These are phyloP conservation scores for Galeopterus variegatus DNA, from an alignment of 2,113 vertebrate species.

Conservation along the genomic window DNA sequence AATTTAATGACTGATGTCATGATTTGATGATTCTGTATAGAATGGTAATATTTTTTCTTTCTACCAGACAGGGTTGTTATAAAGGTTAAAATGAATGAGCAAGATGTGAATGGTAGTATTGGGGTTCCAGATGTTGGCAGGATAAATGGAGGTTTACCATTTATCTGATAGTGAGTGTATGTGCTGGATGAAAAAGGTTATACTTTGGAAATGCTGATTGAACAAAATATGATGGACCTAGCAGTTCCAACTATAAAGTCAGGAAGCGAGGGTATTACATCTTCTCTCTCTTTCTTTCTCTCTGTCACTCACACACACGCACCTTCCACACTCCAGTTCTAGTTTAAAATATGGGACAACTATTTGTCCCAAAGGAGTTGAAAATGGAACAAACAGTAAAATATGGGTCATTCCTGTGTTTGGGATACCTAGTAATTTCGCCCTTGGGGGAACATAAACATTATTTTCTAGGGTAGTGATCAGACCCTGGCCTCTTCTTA, in stretches of 20 bases:
- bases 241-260: neutral
- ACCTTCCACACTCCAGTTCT: neutral
- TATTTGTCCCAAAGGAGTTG: constrained; percentile 74
- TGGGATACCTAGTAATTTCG: constrained; percentile 71
- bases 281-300: neutral
- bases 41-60: constrained; percentile 45
- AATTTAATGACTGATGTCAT: constrained; percentile 36
- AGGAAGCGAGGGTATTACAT: neutral
- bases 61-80: neutral
- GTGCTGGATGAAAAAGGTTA: neutral
- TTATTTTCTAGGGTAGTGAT: constrained; percentile 61
- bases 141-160: constrained; percentile 21
- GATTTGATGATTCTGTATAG: constrained; percentile 61
- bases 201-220: neutral
- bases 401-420: constrained; percentile 78
- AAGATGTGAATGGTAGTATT: constrained; percentile 20
- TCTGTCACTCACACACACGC: neutral
- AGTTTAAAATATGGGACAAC: constrained; percentile 80
- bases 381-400: constrained; percentile 82
- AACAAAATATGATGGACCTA: neutral
- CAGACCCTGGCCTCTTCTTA: constrained; percentile 34
- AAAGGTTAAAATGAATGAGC: constrained; percentile 51
- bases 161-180: neutral
- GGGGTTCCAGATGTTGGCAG: neutral
- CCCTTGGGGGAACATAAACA: constrained; percentile 55